Evolutionary conservation across 2,888 invertebrate genomes (phyloP).

Genomic region (Calameuta filiformis): DNA sequence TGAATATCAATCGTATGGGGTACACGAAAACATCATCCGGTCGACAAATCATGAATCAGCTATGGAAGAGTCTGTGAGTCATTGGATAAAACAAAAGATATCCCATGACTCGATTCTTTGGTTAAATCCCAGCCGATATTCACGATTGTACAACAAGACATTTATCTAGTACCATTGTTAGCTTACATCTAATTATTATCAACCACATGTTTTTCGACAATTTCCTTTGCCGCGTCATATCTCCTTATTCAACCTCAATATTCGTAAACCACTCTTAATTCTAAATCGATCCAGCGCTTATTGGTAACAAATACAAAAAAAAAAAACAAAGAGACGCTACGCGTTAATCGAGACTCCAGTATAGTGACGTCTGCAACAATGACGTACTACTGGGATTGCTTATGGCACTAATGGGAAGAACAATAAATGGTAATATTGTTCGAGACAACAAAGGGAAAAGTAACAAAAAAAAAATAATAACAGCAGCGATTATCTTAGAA

Average conservation of each 20-base stretch:
- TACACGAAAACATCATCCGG: neutral
- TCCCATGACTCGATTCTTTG: neutral
- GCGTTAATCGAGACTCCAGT: neutral
- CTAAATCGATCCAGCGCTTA: neutral
- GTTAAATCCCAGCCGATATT: neutral
- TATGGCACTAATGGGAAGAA: constrained; percentile 50
- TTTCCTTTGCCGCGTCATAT: neutral
- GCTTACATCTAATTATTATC: constrained; percentile 33
- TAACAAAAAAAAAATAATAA: neutral
- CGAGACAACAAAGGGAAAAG: neutral
- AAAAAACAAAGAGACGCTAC: neutral
- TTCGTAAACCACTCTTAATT: neutral
- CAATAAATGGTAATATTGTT: constrained; percentile 26
- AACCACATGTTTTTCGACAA: constrained; percentile 20
- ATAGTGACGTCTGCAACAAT: neutral
- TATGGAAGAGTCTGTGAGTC: neutral
- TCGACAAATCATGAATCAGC: neutral
- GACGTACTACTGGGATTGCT: neutral
- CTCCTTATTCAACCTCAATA: neutral
- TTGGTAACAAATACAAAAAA: neutral
- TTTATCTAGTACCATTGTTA: constrained; percentile 2
- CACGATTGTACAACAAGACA: neutral
- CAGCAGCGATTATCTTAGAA: neutral
- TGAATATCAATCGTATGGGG: constrained; percentile 5
- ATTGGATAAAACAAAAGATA: neutral